phyloP scores from a whole-genome alignment of 30 jellyfish, hydroid and myxozoan genomes.

The Turritopsis dohrnii region DNA sequence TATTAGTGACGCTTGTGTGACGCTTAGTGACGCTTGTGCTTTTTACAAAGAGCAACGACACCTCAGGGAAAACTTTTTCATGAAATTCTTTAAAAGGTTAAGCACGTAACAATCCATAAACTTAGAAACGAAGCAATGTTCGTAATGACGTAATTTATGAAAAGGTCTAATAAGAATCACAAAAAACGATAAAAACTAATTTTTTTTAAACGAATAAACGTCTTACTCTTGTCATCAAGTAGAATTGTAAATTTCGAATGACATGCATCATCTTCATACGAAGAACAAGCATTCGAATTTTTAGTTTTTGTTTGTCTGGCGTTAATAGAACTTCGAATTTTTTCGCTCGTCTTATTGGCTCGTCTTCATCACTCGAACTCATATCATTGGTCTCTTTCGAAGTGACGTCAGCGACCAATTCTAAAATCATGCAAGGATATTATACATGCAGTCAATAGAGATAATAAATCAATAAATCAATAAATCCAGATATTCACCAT shows the following conservation, averaged over 20 bases:
- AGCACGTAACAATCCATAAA: too few species aligned
- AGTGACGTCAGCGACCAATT: neutral
- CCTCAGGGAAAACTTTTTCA: too few species aligned
- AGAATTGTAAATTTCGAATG: slow-evolving; percentile 63
- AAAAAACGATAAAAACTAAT: too few species aligned
- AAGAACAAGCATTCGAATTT: slow-evolving; percentile 42
- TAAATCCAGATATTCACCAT: slow-evolving; percentile 19
- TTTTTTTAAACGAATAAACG: too few species aligned
- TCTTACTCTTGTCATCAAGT: slow-evolving; percentile 67
- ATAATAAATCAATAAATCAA: too few species aligned
- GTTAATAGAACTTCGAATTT: slow-evolving; percentile 1
- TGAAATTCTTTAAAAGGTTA: too few species aligned
- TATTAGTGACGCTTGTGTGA: too few species aligned
- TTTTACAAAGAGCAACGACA: too few species aligned
- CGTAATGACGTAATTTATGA: too few species aligned
- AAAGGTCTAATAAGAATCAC: too few species aligned
- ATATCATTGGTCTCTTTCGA: neutral
- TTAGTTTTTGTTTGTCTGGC: slow-evolving; percentile 22
- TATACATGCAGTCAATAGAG: neutral
- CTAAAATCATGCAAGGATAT: neutral
- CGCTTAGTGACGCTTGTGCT: too few species aligned
- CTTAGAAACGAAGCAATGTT: too few species aligned
- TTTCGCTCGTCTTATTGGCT: slow-evolving; percentile 12
- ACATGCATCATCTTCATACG: slow-evolving; percentile 74
- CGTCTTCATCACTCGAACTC: slow-evolving; percentile 15